Evolutionary conservation across 1,140 invertebrate species (phyloP), one percentile per base, ranked within the genome.

Genomic region (Ostrea edulis): DNA sequence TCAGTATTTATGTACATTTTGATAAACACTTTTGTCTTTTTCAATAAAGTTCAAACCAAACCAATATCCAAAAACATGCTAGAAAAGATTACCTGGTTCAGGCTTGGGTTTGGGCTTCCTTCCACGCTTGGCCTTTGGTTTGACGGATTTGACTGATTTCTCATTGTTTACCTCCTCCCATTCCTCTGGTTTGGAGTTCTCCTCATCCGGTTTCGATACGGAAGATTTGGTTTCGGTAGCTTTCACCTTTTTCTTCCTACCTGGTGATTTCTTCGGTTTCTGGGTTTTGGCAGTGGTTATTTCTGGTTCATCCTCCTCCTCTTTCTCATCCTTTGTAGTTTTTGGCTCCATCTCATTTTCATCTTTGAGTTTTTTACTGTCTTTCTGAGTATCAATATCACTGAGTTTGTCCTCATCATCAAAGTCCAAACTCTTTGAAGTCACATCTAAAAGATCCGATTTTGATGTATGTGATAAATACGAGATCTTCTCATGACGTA

Each of bases 91-190:
- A 88, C 88, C 29, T 90, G 84, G 11, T 12, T 77, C 68, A 44
- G 86, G 88, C 86, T 90, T 91, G 7, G 87, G 88, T 88, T 92
- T 92, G 52, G 91, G 92, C 85, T 91, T 91, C 77, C 81, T 89
- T 81, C 88, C 91, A 88, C 58, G 90, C 87, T 90, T 92, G 44
- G 85, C 81, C 53, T 89, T 89, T 68, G 88, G 35, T 86, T 89
- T 91, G 0, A 68, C 62, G 29, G 87, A 87, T 71, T 84, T 11
- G 0, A 68, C 62, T 53, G 87, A 87, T 71, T 84, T 11, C 86
- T 85, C 84, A 22, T 20, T 0, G 52, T 51, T 71, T 8, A 25
- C 2, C 17, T 88, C 54, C n/a, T 84, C 53, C 77, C 17, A 14
- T 83, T 87, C 52, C 44, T 85, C 87, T 68, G 8, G 58, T 22